These are phyloP conservation scores for Butorides virescens DNA, from an alignment of 2,113 vertebrate genomes.

Conservation along the genomic window DNA sequence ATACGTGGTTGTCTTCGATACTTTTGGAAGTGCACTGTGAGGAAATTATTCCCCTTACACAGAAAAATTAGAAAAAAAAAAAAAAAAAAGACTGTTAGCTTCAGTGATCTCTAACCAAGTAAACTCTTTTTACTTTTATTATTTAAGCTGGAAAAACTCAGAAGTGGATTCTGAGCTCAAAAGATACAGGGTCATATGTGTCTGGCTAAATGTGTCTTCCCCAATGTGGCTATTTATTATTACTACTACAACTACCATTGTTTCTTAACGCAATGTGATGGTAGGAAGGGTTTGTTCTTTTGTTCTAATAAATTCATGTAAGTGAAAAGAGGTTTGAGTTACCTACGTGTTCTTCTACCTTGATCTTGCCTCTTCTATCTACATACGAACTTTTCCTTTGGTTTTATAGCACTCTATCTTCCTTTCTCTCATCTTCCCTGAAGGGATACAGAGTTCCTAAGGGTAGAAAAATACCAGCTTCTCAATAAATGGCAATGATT, in stretches of 20 bases:
- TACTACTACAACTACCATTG: not conserved
- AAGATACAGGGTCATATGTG: not conserved
- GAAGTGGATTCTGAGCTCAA: not conserved
- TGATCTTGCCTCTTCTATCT: not conserved
- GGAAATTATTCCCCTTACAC: not conserved
- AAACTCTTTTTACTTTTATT: not conserved
- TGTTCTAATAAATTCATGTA: not conserved
- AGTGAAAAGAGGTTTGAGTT: not conserved
- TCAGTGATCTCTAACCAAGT: not conserved
- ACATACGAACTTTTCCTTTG: not conserved
- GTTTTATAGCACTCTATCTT: not conserved
- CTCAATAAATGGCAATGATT: not conserved
- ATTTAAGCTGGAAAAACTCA: not conserved
- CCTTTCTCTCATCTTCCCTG: not conserved
- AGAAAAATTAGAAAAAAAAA: not conserved
- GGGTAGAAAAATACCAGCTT: not conserved
- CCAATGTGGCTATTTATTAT: not conserved
- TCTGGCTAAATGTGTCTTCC: not conserved
- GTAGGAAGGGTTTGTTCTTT: not conserved
- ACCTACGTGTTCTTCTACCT: not conserved
- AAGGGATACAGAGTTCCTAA: not conserved
- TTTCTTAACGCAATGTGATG: not conserved
- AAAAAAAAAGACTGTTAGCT: not conserved
- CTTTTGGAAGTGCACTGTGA: not conserved
- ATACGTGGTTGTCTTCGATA: not conserved